Conservation (phyloP, 1,140 invertebrate species). For the Eriosoma lanigerum region DNA sequence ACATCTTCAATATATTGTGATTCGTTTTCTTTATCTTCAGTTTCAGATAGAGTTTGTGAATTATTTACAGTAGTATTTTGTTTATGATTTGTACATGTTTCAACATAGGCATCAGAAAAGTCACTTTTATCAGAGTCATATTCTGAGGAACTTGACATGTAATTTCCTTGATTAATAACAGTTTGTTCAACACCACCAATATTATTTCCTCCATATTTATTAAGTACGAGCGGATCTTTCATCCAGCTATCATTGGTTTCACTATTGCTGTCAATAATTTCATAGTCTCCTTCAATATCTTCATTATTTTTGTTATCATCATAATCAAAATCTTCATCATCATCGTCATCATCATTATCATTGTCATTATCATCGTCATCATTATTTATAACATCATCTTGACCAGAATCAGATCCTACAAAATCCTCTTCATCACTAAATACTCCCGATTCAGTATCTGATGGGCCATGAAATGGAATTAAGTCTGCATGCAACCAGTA, state of each 20-base stretch:
- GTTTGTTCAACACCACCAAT: constrained; percentile 14
- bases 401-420: neutral
- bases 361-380: neutral
- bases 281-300: neutral
- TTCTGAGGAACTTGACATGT: constrained; percentile 1
- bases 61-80: constrained; percentile 1
- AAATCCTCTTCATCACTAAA: constrained; percentile 16
- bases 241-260: neutral
- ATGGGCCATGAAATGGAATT: constrained; percentile 13
- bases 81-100: neutral
- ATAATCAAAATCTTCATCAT: neutral
- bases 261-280: neutral
- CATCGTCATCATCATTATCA: neutral
- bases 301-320: neutral
- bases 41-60: neutral
- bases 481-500: constrained; percentile 43
- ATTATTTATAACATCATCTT: neutral
- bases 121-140: constrained; percentile 27
- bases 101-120: neutral
- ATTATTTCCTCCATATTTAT: constrained; percentile 3
- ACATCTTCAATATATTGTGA: neutral
- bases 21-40: neutral
- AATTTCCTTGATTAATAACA: neutral
- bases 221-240: neutral
- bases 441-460: constrained; percentile 31